phyloP scores from a whole-genome alignment of 2,113 vertebrate species.

The Sorex araneus region DNA sequence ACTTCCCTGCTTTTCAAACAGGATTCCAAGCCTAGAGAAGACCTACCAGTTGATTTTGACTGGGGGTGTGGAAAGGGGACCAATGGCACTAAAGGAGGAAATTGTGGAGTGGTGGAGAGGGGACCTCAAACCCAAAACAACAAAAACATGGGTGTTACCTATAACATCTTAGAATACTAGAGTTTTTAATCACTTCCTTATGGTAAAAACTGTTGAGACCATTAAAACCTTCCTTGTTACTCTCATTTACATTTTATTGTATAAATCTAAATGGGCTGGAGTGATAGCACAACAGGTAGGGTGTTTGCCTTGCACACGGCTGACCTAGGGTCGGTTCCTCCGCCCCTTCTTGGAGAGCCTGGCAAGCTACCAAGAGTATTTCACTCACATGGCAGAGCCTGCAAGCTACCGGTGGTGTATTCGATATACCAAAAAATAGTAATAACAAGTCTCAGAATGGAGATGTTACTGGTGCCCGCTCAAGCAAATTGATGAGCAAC shows the following conservation, averaged over 20 bases:
- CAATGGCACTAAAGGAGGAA: rapidly evolving
- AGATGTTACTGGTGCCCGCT: too few relatives aligned
- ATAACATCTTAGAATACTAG: conserved; percentile 28
- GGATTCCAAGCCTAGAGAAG: background rate
- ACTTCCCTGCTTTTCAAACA: background rate
- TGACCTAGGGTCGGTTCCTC: background rate
- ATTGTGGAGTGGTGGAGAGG: background rate
- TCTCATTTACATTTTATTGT: conserved; percentile 3
- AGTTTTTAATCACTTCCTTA: background rate
- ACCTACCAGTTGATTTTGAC: background rate
- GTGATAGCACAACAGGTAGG: background rate
- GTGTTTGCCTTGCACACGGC: background rate
- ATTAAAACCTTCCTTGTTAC: background rate
- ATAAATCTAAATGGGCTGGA: conserved; percentile 38
- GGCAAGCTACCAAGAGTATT: too few relatives aligned
- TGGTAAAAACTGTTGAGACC: background rate
- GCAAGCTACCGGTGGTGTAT: too few relatives aligned
- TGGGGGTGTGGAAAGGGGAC: background rate
- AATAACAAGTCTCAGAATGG: too few relatives aligned
- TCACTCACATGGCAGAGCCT: too few relatives aligned
- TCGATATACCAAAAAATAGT: too few relatives aligned
- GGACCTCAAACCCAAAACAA: background rate
- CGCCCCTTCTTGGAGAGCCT: too few relatives aligned
- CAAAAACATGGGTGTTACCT: background rate
- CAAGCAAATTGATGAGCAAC: too few relatives aligned